These are phyloP conservation scores for Pelochelys cantorii DNA, from an alignment of 2,797 vertebrate genomes.

Conservation along the genomic window DNA sequence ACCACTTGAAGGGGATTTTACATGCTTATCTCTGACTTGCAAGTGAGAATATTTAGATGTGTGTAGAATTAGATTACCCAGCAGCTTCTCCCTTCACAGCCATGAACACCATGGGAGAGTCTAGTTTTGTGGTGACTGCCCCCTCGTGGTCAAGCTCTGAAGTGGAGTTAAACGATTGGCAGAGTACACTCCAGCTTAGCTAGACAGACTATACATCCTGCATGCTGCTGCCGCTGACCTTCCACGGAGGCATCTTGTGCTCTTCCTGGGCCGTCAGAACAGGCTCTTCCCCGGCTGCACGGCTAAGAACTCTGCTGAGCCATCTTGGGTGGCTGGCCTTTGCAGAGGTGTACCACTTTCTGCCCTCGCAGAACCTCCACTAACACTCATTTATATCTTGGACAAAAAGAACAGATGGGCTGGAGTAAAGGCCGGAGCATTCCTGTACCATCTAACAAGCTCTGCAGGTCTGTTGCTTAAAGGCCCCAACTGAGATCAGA, in stretches of 20 bases:
- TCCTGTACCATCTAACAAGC: not conserved
- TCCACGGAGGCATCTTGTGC: conserved; percentile 2
- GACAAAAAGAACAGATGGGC: not conserved
- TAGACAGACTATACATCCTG: not conserved
- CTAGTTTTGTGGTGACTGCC: not conserved
- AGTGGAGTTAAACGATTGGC: not conserved
- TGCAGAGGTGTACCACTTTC: not conserved
- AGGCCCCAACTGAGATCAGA: not conserved
- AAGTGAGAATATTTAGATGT: fast-evolving
- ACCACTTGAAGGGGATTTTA: too few species aligned
- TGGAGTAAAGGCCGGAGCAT: not conserved
- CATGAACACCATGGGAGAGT: not conserved
- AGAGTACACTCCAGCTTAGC: not conserved
- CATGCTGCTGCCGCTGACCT: not conserved
- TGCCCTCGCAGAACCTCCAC: not conserved
- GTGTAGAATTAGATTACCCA: not conserved
- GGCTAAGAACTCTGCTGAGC: not conserved
- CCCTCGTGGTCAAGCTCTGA: not conserved
- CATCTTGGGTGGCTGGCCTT: not conserved
- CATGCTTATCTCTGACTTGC: not conserved
- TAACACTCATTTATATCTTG: not conserved
- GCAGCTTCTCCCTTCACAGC: not conserved
- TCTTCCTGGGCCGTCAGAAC: not conserved
- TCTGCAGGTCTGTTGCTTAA: not conserved
- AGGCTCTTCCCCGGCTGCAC: conserved; percentile 5